A percentile compares a stretch with the other conserved stretches of the same genome.
Conservation (phyloP, 2,113 vertebrate genomes). For the Trinectes maculatus region DNA sequence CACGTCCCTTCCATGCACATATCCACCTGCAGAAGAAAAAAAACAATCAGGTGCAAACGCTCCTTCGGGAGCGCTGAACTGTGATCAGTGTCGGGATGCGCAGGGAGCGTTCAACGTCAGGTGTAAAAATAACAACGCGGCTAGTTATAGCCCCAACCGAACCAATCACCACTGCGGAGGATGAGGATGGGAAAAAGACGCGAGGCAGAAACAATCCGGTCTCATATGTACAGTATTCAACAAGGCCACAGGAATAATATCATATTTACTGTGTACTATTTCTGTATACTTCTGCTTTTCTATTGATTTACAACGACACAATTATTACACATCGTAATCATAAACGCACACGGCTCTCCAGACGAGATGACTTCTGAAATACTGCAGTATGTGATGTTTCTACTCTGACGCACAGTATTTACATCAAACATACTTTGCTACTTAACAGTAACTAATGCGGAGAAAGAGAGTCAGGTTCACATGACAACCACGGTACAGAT, state of each 20-base stretch:
- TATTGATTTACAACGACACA: constrained; percentile 4
- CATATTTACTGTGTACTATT: neutral
- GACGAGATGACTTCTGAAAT: too few relatives aligned
- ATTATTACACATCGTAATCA: neutral
- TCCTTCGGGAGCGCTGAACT: constrained; percentile 30
- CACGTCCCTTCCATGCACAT: constrained; percentile 1
- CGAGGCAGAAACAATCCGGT: constrained; percentile 1
- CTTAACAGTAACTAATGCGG: too few relatives aligned
- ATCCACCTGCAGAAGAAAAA: constrained; percentile 2
- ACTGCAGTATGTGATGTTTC: too few relatives aligned
- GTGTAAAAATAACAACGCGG: neutral
- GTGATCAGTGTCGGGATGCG: constrained; percentile 54
- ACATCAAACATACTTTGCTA: too few relatives aligned
- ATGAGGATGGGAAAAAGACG: neutral
- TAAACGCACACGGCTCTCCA: too few relatives aligned
- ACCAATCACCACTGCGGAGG: constrained; percentile 25
- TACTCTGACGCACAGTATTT: too few relatives aligned
- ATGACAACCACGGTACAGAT: too few relatives aligned
- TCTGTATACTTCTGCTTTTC: too few relatives aligned
- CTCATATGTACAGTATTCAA: neutral
- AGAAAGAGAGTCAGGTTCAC: too few relatives aligned
- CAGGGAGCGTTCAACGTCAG: constrained; percentile 49
- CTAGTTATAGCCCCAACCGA: constrained; percentile 5
- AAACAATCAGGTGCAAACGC: constrained; percentile 14
- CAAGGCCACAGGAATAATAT: neutral